These are phyloP conservation scores for Morone saxatilis DNA, from an alignment of 2,113 vertebrate genomes.

Conservation along the genomic window DNA sequence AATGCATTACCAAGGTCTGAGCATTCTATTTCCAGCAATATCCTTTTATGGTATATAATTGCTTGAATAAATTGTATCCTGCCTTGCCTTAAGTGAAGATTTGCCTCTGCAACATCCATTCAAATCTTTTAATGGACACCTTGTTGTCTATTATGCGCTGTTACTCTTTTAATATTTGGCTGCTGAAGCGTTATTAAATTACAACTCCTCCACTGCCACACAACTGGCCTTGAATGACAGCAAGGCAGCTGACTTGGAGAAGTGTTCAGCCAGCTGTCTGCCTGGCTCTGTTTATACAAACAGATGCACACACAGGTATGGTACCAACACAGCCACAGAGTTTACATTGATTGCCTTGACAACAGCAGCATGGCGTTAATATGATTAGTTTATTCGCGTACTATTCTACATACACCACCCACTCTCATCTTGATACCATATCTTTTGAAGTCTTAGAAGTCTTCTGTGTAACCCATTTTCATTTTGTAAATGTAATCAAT, in stretches of 20 bases:
- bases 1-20: conserved; percentile 60
- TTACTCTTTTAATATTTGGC: conserved; percentile 43
- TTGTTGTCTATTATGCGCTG: conserved; percentile 38
- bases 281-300: conserved; percentile 28
- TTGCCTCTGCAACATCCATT: conserved; percentile 61
- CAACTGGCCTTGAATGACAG: conserved; percentile 39
- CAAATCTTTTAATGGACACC: conserved; percentile 60
- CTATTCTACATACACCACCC: conserved; percentile 1
- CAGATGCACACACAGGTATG: conserved; percentile 27
- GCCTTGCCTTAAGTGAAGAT: conserved; percentile 53
- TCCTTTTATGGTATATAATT: conserved; percentile 41
- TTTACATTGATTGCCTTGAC: conserved; percentile 39
- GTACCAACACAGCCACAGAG: neutral
- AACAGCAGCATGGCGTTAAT: conserved; percentile 10
- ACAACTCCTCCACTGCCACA: conserved; percentile 25
- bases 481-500: conserved; percentile 39
- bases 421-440: neutral
- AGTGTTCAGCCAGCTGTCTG: conserved; percentile 43
- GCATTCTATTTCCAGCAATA: conserved; percentile 47
- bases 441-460: conserved; percentile 9
- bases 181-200: conserved; percentile 54
- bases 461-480: conserved; percentile 29
- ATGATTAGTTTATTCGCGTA: conserved; percentile 36
- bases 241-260: conserved; percentile 23
- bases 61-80: conserved; percentile 63